Percentiles rank a stretch among this genome's conserved stretches.
Conservation (phyloP, 2,113 vertebrate species). For the Macheiramphus alcinus region DNA sequence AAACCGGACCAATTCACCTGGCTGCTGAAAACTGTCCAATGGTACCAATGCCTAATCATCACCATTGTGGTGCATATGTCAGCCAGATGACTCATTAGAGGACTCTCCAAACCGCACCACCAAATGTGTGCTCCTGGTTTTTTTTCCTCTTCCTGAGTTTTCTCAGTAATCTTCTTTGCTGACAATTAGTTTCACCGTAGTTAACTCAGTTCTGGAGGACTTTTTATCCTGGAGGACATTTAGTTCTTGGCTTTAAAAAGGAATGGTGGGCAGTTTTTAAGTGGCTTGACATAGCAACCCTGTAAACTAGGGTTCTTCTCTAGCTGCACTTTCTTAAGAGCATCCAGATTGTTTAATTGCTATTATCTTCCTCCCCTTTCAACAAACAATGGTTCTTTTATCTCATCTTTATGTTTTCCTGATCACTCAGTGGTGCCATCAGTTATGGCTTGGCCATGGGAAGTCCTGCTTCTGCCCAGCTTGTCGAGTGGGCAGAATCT, state of each 20-base stretch:
- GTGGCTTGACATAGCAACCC: background rate
- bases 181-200: background rate
- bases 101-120: background rate
- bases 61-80: fast-evolving
- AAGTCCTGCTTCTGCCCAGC: background rate
- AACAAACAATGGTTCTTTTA: background rate
- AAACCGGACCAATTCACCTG: background rate
- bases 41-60: background rate
- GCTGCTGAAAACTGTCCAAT: background rate
- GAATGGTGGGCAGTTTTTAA: background rate
- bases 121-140: background rate
- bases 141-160: background rate
- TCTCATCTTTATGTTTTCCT: background rate
- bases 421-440: background rate
- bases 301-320: background rate
- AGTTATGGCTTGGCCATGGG: background rate
- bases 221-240: background rate
- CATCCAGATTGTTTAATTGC: background rate
- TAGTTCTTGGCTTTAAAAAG: background rate
- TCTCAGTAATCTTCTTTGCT: background rate
- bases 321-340: background rate
- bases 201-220: background rate
- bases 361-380: background rate
- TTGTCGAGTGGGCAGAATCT: background rate
- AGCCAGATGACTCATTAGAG: background rate